Conservation (phyloP, 2,797 vertebrate genomes). For the Acridotheres tristis region DNA sequence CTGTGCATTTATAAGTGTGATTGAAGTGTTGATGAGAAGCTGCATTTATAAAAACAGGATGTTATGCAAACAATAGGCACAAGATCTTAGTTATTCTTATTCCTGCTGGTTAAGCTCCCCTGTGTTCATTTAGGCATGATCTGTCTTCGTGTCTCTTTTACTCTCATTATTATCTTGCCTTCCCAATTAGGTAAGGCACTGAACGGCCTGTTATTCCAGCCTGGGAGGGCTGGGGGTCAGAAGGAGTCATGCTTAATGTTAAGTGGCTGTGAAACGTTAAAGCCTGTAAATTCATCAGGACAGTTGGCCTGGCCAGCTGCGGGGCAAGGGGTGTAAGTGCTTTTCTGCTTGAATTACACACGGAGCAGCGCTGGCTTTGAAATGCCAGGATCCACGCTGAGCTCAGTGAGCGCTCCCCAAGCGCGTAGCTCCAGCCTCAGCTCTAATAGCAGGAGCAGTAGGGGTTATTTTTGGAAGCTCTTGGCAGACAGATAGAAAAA, state of each 20-base stretch:
- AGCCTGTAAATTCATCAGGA: not conserved
- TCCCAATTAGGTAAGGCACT: conserved; percentile 10
- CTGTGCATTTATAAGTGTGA: not conserved
- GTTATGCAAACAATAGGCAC: conserved; percentile 22
- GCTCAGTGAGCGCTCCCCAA: not conserved
- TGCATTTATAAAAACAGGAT: conserved; percentile 21
- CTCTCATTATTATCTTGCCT: conserved; percentile 9
- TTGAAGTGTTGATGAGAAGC: not conserved
- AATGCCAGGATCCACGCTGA: conserved; percentile 24
- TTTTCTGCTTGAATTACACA: not conserved
- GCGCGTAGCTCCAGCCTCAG: not conserved
- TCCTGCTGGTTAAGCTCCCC: conserved; percentile 5
- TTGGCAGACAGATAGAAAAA: conserved; percentile 12
- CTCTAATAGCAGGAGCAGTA: conserved; percentile 20
- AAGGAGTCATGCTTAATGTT: not conserved
- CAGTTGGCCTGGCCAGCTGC: not conserved
- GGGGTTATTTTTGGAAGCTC: conserved; percentile 29
- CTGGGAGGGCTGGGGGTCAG: conserved; percentile 37
- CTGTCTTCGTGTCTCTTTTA: not conserved
- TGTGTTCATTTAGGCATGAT: not conserved
- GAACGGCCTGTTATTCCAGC: not conserved
- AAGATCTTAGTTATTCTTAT: not conserved
- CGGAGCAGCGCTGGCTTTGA: conserved; percentile 4
- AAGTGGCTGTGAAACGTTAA: not conserved
- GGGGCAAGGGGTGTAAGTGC: conserved; percentile 4